A percentile compares a stretch with the other conserved stretches of the same genome.
phyloP scores from a whole-genome alignment of 2,888 invertebrate species.

The Calliopum simillimum region DNA sequence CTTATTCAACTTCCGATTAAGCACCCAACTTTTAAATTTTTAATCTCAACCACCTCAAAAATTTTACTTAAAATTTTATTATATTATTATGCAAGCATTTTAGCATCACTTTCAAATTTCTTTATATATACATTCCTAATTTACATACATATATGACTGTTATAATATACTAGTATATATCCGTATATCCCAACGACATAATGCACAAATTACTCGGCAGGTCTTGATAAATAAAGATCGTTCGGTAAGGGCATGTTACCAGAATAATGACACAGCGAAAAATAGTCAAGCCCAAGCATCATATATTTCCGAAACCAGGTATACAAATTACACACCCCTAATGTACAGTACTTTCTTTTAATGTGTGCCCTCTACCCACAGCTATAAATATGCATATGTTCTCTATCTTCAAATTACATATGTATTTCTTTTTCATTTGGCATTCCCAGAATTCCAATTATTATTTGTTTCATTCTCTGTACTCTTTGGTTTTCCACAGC shows the following conservation, averaged over 20 bases:
- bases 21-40: too few relatives aligned
- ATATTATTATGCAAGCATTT: too few relatives aligned
- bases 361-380: slow-evolving; percentile 40
- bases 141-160: too few relatives aligned
- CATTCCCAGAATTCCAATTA: neutral
- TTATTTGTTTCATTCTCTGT: neutral
- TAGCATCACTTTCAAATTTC: too few relatives aligned
- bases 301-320: slow-evolving; percentile 61
- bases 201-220: slow-evolving; percentile 49
- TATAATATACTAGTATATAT: too few relatives aligned
- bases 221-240: slow-evolving; percentile 65
- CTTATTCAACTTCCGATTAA: too few relatives aligned
- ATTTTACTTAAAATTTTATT: too few relatives aligned
- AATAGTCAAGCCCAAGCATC: slow-evolving; percentile 47
- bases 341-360: slow-evolving; percentile 46
- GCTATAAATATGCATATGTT: slow-evolving; percentile 39
- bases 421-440: neutral
- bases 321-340: slow-evolving; percentile 26
- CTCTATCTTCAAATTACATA: neutral
- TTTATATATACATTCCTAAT: too few relatives aligned
- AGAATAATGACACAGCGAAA: slow-evolving; percentile 46
- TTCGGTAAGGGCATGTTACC: slow-evolving; percentile 57
- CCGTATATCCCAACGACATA: neutral
- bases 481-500: neutral
- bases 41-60: too few relatives aligned